Evolutionary conservation across 2,888 invertebrate genomes (phyloP), one percentile per base, ranked within the genome.

Genomic region (Sipunculus nudus): DNA sequence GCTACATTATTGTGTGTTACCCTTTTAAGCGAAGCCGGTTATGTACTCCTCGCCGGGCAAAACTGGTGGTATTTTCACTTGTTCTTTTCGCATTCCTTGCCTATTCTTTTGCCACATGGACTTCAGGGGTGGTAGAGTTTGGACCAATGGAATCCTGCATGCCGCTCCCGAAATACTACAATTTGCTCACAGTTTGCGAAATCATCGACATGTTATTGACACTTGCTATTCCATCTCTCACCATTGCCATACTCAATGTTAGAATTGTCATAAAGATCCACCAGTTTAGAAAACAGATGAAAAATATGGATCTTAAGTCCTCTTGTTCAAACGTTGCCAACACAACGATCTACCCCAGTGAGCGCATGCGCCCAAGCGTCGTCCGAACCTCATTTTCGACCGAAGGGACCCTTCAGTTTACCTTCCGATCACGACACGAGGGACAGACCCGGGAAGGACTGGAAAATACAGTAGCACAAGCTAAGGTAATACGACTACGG

Each of bases 201-300:
- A 38, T 53, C 28, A 35, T 62, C 19, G 67, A 67, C 47, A 63
- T 62, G 31, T 29, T 67, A n/a, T 21, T 67, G 25, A 38, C 63
- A 21, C 58, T 58, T 49, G 47, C 60, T 52, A 39, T 63, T 2
- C 67, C 67, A 19, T 67, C 65, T 29, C 1, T 57, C 39, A 35
- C 63, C 25, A 67, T 67, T 32, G 60, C 63, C 45, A 38, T 59
- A 10, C 63, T 67, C 19, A 67, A 67, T 31, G 61, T 60, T 23
- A 31, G 67, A 0, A 67, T 67, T 23, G 55, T 66, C 28, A 23
- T 53, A 35, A 53, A 46, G 38, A 62, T 62, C 25, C 28, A 43
- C 29, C 25, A 38, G 1, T 40, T 48, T 2, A 25, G 26, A 5
- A 47, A 41, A 26, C 40, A 47, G n/a, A n/a, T n/a, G n/a, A n/a